Conservation (phyloP, 2,113 vertebrate species). For the Peromyscus polionotus region DNA sequence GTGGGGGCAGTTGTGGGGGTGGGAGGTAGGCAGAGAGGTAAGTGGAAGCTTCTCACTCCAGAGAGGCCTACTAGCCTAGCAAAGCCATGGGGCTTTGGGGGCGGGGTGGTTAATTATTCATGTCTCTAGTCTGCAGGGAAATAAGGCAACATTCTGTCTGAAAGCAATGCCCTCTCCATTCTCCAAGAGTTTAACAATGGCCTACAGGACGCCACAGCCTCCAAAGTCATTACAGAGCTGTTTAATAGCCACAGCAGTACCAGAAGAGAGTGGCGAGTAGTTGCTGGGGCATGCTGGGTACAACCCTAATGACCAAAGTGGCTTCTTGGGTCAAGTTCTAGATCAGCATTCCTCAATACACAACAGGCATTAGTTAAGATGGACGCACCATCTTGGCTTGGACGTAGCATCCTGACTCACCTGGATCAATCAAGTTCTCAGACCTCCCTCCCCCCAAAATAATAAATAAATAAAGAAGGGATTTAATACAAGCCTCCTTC, state of each 20-base stretch:
- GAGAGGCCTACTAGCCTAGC: background rate
- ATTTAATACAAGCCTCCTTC: background rate
- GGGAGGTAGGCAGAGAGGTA: background rate
- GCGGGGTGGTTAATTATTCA: too few relatives aligned
- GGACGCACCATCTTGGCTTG: background rate
- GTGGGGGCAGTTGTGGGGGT: too few relatives aligned
- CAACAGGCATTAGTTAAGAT: background rate
- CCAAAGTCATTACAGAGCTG: background rate
- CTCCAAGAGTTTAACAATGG: background rate
- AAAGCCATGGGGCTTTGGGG: background rate
- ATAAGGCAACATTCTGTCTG: background rate
- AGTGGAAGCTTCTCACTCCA: background rate
- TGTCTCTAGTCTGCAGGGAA: background rate
- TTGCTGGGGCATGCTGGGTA: background rate
- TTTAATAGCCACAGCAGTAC: background rate
- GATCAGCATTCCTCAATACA: background rate
- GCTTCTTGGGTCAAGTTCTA: background rate
- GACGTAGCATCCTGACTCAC: background rate
- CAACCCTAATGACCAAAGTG: fast-evolving
- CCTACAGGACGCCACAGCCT: background rate
- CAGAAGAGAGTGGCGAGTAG: background rate
- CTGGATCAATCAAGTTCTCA: too few relatives aligned
- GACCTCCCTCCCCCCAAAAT: background rate
- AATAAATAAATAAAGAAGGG: background rate
- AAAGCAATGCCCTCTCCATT: background rate